phyloP scores from a whole-genome alignment of 2,797 vertebrate genomes.

The Octomys mimax region DNA sequence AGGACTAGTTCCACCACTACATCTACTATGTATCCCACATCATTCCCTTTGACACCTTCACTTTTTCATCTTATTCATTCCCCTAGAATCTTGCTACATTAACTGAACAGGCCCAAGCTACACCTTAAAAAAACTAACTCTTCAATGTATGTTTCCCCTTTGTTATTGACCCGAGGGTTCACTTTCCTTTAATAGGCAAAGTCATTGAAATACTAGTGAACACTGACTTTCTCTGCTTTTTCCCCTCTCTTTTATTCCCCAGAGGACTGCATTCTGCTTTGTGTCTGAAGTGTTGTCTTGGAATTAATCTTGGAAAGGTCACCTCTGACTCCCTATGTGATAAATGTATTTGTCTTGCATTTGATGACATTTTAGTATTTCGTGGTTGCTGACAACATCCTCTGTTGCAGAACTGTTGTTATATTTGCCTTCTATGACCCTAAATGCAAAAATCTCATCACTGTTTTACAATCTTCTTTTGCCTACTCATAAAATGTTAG shows the following conservation, averaged over 20 bases:
- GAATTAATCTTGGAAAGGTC: conserved; percentile 35
- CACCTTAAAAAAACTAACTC: not conserved
- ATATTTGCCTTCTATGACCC: not conserved
- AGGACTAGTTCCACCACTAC: not conserved
- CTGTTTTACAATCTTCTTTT: conserved; percentile 35
- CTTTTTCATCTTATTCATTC: not conserved
- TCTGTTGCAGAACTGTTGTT: not conserved
- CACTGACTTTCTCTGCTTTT: conserved; percentile 15
- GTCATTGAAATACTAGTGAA: not conserved
- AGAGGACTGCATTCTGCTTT: not conserved
- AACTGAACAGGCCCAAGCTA: not conserved
- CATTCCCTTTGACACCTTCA: not conserved
- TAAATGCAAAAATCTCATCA: not conserved
- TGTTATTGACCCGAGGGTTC: not conserved
- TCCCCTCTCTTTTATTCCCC: not conserved
- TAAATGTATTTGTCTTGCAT: not conserved
- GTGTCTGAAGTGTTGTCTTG: not conserved
- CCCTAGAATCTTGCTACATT: not conserved
- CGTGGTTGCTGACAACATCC: not conserved
- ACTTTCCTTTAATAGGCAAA: not conserved
- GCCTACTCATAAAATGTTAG: not conserved
- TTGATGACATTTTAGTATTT: conserved; percentile 40
- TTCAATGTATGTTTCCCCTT: not conserved
- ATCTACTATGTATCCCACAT: not conserved
- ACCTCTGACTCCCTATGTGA: not conserved